A percentile compares a stretch with the other conserved stretches of the same genome.
Evolutionary conservation across 2,113 vertebrate species (phyloP).

Genomic region (Cyrtonyx montezumae): DNA sequence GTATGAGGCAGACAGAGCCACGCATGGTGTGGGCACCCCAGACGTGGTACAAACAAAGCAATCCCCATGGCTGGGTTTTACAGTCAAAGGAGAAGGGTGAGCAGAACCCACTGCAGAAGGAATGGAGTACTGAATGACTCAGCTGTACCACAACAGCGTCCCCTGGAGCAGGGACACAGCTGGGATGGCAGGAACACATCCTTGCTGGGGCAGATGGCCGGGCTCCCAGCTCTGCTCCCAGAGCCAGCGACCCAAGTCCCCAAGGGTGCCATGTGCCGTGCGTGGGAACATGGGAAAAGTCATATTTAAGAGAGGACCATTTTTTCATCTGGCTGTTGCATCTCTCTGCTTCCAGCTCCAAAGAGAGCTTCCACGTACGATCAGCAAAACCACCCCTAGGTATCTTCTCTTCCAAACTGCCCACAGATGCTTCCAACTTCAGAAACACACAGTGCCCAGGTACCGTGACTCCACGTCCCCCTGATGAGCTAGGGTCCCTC

Average conservation of each 20-base stretch:
- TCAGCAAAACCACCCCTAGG: neutral
- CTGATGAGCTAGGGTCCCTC: neutral
- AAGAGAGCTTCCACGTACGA: neutral
- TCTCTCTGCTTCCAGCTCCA: neutral
- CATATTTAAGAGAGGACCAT: neutral
- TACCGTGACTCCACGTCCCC: too few relatives aligned
- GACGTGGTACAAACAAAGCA: fast-evolving
- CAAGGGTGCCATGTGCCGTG: neutral
- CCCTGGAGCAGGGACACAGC: neutral
- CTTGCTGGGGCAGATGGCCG: neutral
- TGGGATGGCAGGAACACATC: neutral
- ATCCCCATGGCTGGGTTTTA: neutral
- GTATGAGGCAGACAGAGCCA: neutral
- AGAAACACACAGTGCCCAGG: neutral
- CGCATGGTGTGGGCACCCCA: neutral
- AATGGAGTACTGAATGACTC: neutral
- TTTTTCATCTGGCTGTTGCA: neutral
- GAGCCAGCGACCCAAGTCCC: neutral
- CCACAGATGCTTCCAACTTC: neutral
- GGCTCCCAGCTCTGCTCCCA: neutral
- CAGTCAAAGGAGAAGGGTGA: neutral
- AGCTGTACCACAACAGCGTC: neutral
- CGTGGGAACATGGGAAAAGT: neutral
- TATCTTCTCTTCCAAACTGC: neutral
- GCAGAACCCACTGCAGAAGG: neutral